phyloP scores from a whole-genome alignment of 23 tunicate species.

The Phallusia fumigata region DNA sequence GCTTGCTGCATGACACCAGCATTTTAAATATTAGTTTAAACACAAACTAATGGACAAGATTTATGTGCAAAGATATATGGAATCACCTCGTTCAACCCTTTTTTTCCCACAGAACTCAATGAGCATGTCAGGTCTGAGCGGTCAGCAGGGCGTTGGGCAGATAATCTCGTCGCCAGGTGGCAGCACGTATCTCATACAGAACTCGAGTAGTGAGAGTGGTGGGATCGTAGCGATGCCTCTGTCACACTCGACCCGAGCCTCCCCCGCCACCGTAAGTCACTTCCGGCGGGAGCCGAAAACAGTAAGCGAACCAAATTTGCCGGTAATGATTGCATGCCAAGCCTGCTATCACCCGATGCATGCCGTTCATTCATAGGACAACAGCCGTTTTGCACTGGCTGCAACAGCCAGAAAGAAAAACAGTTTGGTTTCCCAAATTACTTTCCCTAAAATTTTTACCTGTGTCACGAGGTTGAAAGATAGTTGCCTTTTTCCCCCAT shows the following conservation, averaged over 20 bases:
- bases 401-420: too few species aligned
- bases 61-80: too few species aligned
- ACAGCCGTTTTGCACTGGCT: too few species aligned
- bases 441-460: too few species aligned
- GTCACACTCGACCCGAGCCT: constrained; percentile 67
- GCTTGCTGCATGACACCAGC: too few species aligned
- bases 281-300: constrained; percentile 99
- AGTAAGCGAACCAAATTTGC: constrained; percentile 57
- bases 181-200: constrained; percentile 79
- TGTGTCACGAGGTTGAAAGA: too few species aligned
- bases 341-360: constrained; percentile 5
- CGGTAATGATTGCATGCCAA: constrained; percentile 6
- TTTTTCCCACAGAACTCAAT: too few species aligned
- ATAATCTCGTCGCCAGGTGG: constrained; percentile 88
- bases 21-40: too few species aligned
- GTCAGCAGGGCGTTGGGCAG: constrained; percentile 46
- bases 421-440: too few species aligned
- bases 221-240: constrained; percentile 81
- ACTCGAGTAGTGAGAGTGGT: constrained; percentile 34
- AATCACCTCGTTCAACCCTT: too few species aligned
- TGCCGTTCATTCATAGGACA: neutral
- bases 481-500: too few species aligned
- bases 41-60: too few species aligned
- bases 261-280: constrained; percentile 99
- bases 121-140: constrained; percentile 3